Conservation (phyloP, 2,797 vertebrate genomes). For the Tauraco hartlaubi region DNA sequence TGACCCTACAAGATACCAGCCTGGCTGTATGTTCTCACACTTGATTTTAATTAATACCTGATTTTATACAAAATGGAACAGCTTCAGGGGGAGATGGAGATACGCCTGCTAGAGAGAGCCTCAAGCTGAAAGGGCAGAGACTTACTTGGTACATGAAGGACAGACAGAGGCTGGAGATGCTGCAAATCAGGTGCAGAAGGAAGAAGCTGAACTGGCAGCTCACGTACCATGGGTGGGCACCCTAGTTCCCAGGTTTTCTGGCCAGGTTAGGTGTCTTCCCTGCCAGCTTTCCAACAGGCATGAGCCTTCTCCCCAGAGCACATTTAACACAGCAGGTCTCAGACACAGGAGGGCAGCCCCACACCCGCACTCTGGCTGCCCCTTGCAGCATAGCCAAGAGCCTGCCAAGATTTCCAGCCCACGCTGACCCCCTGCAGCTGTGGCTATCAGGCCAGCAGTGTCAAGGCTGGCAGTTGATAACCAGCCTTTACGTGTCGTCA, state of each 20-base stretch:
- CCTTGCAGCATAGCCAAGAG: neutral
- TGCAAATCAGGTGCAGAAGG: neutral
- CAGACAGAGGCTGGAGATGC: neutral
- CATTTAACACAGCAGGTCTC: neutral
- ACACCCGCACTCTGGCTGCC: neutral
- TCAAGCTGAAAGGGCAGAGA: neutral
- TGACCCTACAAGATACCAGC: neutral
- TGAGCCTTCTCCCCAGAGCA: neutral
- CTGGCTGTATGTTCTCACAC: neutral
- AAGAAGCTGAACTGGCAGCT: neutral
- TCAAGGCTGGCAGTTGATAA: neutral
- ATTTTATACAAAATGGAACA: neutral
- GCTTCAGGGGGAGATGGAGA: neutral
- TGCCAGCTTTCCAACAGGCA: neutral
- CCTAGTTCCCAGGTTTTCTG: neutral
- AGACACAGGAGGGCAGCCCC: neutral
- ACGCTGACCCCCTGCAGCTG: fast-evolving
- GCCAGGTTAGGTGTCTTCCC: neutral
- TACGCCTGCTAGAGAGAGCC: neutral
- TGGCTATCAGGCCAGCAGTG: neutral
- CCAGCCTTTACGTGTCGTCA: neutral
- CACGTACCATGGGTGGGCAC: fast-evolving
- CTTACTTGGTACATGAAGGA: neutral
- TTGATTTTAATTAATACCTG: neutral
- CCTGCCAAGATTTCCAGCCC: neutral